These are phyloP conservation scores for Penaeus japonicus DNA, from an alignment of 1,140 invertebrate species.

Conservation along the genomic window DNA sequence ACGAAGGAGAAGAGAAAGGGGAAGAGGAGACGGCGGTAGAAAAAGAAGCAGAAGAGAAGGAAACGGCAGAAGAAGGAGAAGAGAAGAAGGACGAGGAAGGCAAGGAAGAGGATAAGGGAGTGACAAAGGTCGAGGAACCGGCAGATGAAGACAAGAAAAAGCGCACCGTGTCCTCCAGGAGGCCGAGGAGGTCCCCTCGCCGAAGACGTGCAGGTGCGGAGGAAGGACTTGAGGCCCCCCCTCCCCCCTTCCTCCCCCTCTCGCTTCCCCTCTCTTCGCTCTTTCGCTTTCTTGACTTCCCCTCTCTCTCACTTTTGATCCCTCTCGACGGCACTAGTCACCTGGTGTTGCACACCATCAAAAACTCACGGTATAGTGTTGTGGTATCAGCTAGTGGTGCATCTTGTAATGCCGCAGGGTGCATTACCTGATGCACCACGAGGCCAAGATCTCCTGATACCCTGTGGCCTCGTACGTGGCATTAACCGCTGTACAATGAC, in stretches of 20 bases:
- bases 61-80: neutral
- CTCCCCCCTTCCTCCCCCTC: neutral
- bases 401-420: too few relatives aligned
- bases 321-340: too few relatives aligned
- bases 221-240: neutral
- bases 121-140: neutral
- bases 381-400: too few relatives aligned
- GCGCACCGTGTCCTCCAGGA: slow-evolving; percentile 1
- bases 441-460: too few relatives aligned
- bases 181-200: neutral
- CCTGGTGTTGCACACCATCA: too few relatives aligned
- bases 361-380: too few relatives aligned
- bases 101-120: neutral
- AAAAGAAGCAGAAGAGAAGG: neutral
- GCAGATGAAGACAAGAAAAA: neutral
- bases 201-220: slow-evolving; percentile 36
- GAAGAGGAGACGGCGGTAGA: neutral
- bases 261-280: neutral
- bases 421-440: too few relatives aligned
- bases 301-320: neutral
- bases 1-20: neutral
- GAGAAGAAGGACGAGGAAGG: slow-evolving; percentile 7
- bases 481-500: too few relatives aligned
- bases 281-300: neutral
- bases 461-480: too few relatives aligned